Conservation (phyloP, 2,888 invertebrate genomes). For the Stenchaetothrips biformis region DNA sequence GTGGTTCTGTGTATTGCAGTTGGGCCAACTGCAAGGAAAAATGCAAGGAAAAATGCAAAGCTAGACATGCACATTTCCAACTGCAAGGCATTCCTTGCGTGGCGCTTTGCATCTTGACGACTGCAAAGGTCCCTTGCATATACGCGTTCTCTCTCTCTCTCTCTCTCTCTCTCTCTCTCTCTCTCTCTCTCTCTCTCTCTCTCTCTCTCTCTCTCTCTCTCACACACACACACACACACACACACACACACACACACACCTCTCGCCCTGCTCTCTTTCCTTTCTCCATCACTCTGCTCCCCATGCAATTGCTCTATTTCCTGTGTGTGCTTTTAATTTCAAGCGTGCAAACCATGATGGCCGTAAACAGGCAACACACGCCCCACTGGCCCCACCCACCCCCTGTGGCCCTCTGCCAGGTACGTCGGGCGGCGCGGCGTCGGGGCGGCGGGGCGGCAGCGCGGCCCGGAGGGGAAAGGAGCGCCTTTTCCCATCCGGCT, state of each 20-base stretch:
- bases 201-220: too few relatives aligned
- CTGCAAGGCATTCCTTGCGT: too few relatives aligned
- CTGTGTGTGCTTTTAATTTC: slow-evolving; percentile 62
- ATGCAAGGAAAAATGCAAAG: too few relatives aligned
- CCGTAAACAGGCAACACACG: slow-evolving; percentile 20
- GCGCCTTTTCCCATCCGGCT: too few relatives aligned
- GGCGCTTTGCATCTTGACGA: too few relatives aligned
- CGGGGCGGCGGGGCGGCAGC: not conserved
- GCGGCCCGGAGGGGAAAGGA: not conserved
- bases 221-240: too few relatives aligned
- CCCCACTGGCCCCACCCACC: not conserved
- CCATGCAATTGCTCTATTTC: slow-evolving; percentile 53
- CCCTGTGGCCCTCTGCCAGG: not conserved
- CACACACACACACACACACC: too few relatives aligned
- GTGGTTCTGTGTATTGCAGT: not conserved
- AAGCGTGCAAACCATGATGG: slow-evolving; percentile 53
- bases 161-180: not conserved
- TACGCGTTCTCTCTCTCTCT: too few relatives aligned
- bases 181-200: not conserved
- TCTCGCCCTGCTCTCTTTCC: not conserved
- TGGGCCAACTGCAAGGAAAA: too few relatives aligned
- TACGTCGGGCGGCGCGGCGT: not conserved
- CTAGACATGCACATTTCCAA: too few relatives aligned
- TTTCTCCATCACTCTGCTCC: slow-evolving; percentile 33
- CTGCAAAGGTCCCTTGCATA: too few relatives aligned